A percentile compares a stretch with the other conserved stretches of the same genome.
Conservation (phyloP, 2,797 vertebrate species). For the Clamator glandarius region DNA sequence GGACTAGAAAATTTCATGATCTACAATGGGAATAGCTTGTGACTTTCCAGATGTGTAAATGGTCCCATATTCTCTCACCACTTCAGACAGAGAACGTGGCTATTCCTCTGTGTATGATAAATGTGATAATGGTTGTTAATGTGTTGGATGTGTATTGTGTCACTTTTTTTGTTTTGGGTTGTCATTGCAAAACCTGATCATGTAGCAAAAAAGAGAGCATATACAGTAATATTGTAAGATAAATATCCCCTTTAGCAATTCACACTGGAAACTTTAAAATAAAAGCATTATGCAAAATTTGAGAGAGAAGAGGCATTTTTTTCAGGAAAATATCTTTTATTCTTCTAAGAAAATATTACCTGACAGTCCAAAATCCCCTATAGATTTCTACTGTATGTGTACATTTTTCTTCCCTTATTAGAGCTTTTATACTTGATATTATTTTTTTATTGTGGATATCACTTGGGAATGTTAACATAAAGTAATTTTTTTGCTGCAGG, state of each 20-base stretch:
- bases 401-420: neutral
- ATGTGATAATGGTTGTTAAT: neutral
- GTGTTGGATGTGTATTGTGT: neutral
- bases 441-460: neutral
- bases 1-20: neutral
- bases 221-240: neutral
- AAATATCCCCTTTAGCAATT: neutral
- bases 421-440: neutral
- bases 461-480: neutral
- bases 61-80: neutral
- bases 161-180: neutral
- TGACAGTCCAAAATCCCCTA: neutral
- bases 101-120: neutral
- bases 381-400: neutral
- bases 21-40: neutral
- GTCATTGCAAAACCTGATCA: neutral
- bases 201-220: neutral
- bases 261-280: neutral
- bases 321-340: neutral
- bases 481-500: neutral
- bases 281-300: neutral
- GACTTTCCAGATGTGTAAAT: neutral
- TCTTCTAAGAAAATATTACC: neutral
- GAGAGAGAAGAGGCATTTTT: neutral
- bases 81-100: neutral